Evolutionary conservation across 2,797 vertebrate genomes (phyloP).

Genomic region (Oreonectes daqikongensis): DNA sequence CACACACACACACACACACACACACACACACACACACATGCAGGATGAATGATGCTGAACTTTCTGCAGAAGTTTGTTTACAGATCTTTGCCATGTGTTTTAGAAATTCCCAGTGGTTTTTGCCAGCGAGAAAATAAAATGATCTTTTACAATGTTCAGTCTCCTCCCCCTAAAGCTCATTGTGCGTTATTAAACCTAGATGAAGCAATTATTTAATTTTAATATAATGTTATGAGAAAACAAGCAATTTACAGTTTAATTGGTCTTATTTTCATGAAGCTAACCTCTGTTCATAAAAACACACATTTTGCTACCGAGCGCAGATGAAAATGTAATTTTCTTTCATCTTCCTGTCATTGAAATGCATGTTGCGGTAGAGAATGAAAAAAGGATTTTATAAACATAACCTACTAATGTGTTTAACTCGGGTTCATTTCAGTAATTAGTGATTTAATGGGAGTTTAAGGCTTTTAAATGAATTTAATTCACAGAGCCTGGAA

Average conservation of each 20-base stretch:
- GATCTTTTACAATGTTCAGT: slow-evolving; percentile 37
- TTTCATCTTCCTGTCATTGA: slow-evolving; percentile 78
- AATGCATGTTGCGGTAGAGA: slow-evolving; percentile 68
- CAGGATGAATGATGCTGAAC: background rate
- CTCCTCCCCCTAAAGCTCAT: slow-evolving; percentile 41
- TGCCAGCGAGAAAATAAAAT: slow-evolving; percentile 47
- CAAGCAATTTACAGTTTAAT: slow-evolving; percentile 98
- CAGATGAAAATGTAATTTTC: slow-evolving; percentile 77
- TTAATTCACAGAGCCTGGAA: background rate
- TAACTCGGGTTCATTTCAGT: slow-evolving; percentile 67
- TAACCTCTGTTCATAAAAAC: slow-evolving; percentile 93
- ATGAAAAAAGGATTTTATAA: slow-evolving; percentile 61
- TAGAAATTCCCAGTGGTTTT: slow-evolving; percentile 42
- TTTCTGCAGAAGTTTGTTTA: background rate
- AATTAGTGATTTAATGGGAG: slow-evolving; percentile 65
- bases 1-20: background rate
- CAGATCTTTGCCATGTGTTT: slow-evolving; percentile 57
- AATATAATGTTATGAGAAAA: slow-evolving; percentile 94
- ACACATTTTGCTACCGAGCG: slow-evolving; percentile 93
- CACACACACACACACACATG: too few species aligned
- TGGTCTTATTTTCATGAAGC: slow-evolving; percentile 93
- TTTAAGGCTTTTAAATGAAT: slow-evolving; percentile 59
- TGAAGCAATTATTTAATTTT: slow-evolving; percentile 99
- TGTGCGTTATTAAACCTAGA: slow-evolving; percentile 95
- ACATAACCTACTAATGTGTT: slow-evolving; percentile 62